Evolutionary conservation across 2,888 invertebrate species (phyloP).

Genomic region (Cataglyphis albicans): DNA sequence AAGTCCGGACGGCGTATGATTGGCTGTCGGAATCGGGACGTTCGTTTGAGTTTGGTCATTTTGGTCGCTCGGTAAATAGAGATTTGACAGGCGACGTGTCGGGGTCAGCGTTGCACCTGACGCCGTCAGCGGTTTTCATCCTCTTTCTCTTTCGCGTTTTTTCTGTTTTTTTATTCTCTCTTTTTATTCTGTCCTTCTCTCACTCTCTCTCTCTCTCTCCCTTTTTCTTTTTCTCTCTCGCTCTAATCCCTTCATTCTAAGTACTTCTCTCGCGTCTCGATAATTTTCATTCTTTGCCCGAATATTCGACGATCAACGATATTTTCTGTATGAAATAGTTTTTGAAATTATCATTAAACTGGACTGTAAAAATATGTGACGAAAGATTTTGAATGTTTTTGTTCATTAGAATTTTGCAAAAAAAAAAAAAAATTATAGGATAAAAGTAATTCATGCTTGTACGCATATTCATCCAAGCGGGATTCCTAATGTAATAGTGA

Average conservation of each 20-base stretch:
- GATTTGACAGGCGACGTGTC: conserved; percentile 80
- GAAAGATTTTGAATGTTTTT: not conserved
- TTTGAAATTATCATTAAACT: conserved; percentile 5
- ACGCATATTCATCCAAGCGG: not conserved
- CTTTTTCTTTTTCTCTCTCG: conserved; percentile 30
- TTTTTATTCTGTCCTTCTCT: no score
- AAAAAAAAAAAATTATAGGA: not conserved
- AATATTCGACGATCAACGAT: conserved; percentile 33
- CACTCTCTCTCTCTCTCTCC: conserved; percentile 26
- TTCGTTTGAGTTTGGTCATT: conserved; percentile 76
- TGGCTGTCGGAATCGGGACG: conserved; percentile 78
- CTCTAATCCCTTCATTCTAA: not conserved
- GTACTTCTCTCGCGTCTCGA: not conserved
- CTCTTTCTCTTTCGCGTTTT: conserved; percentile 55
- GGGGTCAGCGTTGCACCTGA: conserved; percentile 81
- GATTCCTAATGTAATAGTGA: not conserved
- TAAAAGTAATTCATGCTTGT: not conserved
- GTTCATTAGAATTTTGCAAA: not conserved
- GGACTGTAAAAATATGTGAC: not conserved
- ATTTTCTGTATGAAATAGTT: conserved; percentile 21
- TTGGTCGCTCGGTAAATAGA: conserved; percentile 76
- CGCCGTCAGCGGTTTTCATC: conserved; percentile 80
- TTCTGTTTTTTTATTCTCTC: conserved; percentile 38
- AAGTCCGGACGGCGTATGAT: conserved; percentile 74
- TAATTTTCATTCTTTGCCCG: conserved; percentile 45